phyloP scores from a whole-genome alignment of 2,888 invertebrate species.

The Acrobasis repandana region DNA sequence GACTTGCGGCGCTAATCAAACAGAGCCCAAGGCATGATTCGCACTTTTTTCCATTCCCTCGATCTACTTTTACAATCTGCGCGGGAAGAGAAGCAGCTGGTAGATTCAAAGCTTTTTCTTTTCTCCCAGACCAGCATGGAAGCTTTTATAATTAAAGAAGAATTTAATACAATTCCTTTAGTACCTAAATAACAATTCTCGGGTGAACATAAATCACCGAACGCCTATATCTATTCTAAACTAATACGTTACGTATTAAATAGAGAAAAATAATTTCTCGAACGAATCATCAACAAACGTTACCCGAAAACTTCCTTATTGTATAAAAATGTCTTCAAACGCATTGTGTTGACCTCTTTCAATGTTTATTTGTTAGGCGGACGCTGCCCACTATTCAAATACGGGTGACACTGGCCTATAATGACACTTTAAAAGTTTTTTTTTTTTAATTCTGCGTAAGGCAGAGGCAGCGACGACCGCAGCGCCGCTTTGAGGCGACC shows the following conservation, averaged over 20 bases:
- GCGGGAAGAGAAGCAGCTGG: no score
- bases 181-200: no score
- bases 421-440: constrained; percentile 53
- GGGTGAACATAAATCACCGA: no score
- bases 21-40: no score
- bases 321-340: constrained; percentile 14
- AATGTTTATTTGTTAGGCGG: constrained; percentile 26
- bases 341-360: constrained; percentile 18
- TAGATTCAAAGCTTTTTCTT: no score
- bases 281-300: constrained; percentile 10
- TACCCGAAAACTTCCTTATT: constrained; percentile 11
- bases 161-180: no score
- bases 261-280: constrained; percentile 9
- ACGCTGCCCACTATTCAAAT: constrained; percentile 29
- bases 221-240: not conserved
- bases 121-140: no score
- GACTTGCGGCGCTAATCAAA: no score
- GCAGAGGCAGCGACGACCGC: constrained; percentile 45
- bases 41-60: no score
- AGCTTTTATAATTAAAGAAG: no score
- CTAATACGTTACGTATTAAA: no score
- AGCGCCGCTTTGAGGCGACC: constrained; percentile 49
- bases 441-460: constrained; percentile 60
- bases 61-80: no score
- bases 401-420: constrained; percentile 43